Percentiles rank a stretch among this genome's conserved stretches.
These are phyloP conservation scores for Heteromurus nitidus DNA, from an alignment of 2,888 invertebrate species.

Conservation along the genomic window DNA sequence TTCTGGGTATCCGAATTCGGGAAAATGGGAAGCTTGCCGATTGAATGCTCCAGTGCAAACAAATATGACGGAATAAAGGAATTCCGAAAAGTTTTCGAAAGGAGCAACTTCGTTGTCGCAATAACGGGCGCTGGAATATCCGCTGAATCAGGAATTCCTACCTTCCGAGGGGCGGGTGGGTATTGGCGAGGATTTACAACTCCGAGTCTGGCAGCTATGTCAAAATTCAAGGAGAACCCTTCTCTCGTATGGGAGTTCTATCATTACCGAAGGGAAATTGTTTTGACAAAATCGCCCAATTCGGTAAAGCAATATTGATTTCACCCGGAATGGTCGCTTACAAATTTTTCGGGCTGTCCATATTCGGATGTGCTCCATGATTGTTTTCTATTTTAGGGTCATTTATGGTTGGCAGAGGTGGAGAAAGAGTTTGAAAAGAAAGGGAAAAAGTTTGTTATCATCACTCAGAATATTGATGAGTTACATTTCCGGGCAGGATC, in stretches of 20 bases:
- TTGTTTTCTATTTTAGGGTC: conserved; percentile 75
- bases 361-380: too few relatives aligned
- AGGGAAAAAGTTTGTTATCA: conserved; percentile 75
- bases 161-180: conserved; percentile 78
- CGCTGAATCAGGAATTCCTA: conserved; percentile 78
- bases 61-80: conserved; percentile 74
- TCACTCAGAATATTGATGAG: conserved; percentile 79
- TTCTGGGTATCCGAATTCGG: too few relatives aligned
- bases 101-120: conserved; percentile 76
- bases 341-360: too few relatives aligned
- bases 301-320: too few relatives aligned
- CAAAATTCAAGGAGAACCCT: conserved; percentile 74
- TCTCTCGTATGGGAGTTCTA: conserved; percentile 79
- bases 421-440: conserved; percentile 75
- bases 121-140: conserved; percentile 78
- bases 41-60: too few relatives aligned
- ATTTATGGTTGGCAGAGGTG: conserved; percentile 76
- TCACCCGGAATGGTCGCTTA: too few relatives aligned
- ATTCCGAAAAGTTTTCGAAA: conserved; percentile 75
- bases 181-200: conserved; percentile 77
- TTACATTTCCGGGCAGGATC: conserved; percentile 77
- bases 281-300: conserved; percentile 75
- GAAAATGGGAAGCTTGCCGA: too few relatives aligned
- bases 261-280: conserved; percentile 77
- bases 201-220: conserved; percentile 69